A percentile compares a stretch with the other conserved stretches of the same genome.
These are phyloP conservation scores for Zosterops pallidus DNA, from an alignment of 2,113 vertebrate species.

Conservation along the genomic window DNA sequence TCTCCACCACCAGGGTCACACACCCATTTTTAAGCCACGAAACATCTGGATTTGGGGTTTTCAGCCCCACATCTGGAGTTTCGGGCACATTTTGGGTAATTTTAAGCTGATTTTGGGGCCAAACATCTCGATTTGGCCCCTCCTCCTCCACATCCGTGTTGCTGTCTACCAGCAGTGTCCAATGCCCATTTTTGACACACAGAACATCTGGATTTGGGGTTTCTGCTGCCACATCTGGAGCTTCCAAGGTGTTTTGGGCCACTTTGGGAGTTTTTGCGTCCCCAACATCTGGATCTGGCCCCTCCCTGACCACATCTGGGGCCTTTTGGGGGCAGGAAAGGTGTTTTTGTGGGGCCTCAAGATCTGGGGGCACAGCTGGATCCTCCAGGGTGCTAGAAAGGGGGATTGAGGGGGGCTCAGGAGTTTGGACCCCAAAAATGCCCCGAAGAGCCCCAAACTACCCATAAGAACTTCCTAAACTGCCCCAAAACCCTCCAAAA, in stretches of 20 bases:
- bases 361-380: neutral
- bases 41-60: neutral
- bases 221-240: neutral
- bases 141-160: neutral
- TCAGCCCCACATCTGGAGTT: neutral
- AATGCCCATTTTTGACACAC: rapidly evolving
- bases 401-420: rapidly evolving
- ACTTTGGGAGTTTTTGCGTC: rapidly evolving
- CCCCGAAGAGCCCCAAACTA: neutral
- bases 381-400: neutral
- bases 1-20: neutral
- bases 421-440: neutral
- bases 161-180: neutral
- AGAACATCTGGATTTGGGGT: neutral
- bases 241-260: rapidly evolving
- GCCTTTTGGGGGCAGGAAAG: rapidly evolving
- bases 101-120: rapidly evolving
- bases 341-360: neutral
- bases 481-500: neutral
- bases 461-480: neutral
- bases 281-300: neutral
- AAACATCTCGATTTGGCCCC: neutral
- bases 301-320: neutral
- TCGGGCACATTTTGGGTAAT: rapidly evolving
- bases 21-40: rapidly evolving